Conservation (phyloP, 2,888 invertebrate genomes). For the Escarpia spicata region DNA sequence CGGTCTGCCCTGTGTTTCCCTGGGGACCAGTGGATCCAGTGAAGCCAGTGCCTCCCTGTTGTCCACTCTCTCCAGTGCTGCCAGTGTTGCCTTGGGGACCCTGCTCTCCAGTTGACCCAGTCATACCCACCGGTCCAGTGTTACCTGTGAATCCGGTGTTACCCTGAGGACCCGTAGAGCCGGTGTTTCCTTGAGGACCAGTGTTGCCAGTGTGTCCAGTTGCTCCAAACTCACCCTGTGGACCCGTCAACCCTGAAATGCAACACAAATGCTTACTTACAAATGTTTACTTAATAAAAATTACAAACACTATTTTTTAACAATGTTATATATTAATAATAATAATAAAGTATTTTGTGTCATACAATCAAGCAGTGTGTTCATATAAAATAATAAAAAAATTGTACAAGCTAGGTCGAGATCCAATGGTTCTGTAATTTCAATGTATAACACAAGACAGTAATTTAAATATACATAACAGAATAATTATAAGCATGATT, state of each 20-base stretch:
- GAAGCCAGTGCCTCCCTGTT: background rate
- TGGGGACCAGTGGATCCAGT: background rate
- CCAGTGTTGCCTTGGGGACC: background rate
- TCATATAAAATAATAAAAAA: too few relatives aligned
- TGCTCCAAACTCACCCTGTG: background rate
- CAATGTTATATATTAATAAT: too few relatives aligned
- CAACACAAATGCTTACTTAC: background rate
- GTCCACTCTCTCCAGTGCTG: background rate
- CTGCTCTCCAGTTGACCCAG: background rate
- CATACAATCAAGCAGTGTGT: too few relatives aligned
- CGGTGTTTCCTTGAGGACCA: background rate
- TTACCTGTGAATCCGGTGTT: background rate
- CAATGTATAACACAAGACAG: too few relatives aligned
- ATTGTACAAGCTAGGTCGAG: too few relatives aligned
- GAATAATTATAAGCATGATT: too few relatives aligned
- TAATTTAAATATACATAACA: too few relatives aligned
- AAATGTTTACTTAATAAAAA: background rate
- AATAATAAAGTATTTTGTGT: too few relatives aligned
- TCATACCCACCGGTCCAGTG: background rate
- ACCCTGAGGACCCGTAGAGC: background rate
- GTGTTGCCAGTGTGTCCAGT: conserved; percentile 18
- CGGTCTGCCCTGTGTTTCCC: conserved; percentile 8
- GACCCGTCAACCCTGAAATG: background rate
- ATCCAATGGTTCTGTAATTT: too few relatives aligned
- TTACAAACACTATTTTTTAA: too few relatives aligned